Evolutionary conservation across 2,888 invertebrate genomes (phyloP), one percentile per base, ranked within the genome.

Genomic region (Blastobasis adustella): DNA sequence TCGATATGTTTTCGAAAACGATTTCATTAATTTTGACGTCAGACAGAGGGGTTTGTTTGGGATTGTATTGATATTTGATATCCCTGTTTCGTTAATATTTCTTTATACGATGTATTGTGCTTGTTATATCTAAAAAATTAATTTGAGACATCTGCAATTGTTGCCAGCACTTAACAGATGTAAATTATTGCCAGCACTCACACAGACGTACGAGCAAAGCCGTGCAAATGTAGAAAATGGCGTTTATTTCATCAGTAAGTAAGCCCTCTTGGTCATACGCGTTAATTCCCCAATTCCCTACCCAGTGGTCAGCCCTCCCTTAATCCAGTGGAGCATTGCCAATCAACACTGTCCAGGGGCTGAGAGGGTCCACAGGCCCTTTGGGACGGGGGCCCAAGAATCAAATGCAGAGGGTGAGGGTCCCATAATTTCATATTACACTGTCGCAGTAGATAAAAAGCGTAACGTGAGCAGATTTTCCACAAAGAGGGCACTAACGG

Each of bases 1-100:
- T 88, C 83, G 86, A 84, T 84, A 71, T 72, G 75, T 80, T 79
- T 82, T 76, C 76, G 72, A 78, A 82, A 81, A 82, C 78, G 77
- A 79, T 79, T 79, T 77, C 73, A 77, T 82, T 78, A 79, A 72
- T 62, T 75, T 73, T 76, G 79, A 81, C 76, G 65, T 71, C 70
- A 73, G 73, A 75, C 73, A 73, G 75, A 68, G 76, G 76, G 68
- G 76, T 61, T 61, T 64, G 60, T 62, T 64, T 58, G 63, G 60
- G 59, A 54, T 50, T 46, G 9, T 41, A 10, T 52, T 3, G 45
- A 44, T 23, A 23, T 23, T 23, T 23, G 23, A 23, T 23, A 23
- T 23, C 23, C 23, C 23, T 23, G 23, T 23, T 23, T 23, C 23
- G 23, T 23, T 23, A 23, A 23, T 23, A 23, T 23, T 23, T 23